Evolutionary conservation across 2,113 vertebrate genomes (phyloP), one percentile per base, ranked within the genome.

Genomic region (Columba janthina): DNA sequence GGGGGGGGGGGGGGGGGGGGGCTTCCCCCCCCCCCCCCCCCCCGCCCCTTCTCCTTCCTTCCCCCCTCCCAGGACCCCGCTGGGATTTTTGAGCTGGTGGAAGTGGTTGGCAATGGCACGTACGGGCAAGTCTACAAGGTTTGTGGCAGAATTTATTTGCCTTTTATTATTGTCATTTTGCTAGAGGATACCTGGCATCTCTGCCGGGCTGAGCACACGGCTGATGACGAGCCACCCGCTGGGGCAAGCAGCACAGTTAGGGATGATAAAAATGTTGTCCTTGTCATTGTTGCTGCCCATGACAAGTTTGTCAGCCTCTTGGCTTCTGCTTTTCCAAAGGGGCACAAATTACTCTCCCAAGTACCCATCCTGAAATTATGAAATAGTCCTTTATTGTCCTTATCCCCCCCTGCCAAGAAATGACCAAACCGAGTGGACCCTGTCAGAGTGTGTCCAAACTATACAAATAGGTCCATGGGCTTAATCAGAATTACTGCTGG

Each of bases 51-150:
- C 21, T 46, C 24, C 46, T 58, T 70, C 61, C 77, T 71, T 51
- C 60, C 53, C 28, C 36, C 54, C 40, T 56, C 80, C 19, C 93
- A 98, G 98, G 98, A 98, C 87, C 98, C 98, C 67, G 98, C 98
- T 85, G 98, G 98, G 95, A 98, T 98, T 96, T 98, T 98, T 89
- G 98, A 98, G 95, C 98, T 98, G 96, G 98, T 98, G 97, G 98
- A 98, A 98, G 98, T 98, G 96, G 98, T 98, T 85, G 98, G 98
- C 92, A 98, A 98, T 97, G 98, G 98, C 98, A 98, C 98, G 89
- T 98, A 98, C 36, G 98, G 98, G 96, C 98, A 98, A 98, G 98
- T 98, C 95, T 98, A 98, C 79, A 98, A 98, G 98, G 98, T 98
- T 98, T 91, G 99, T 99, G 95, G 84, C 96, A 85, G 97, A 88